These are phyloP conservation scores for Drosophila subpulchrella DNA, from an alignment of 1,140 invertebrate species.

Conservation along the genomic window DNA sequence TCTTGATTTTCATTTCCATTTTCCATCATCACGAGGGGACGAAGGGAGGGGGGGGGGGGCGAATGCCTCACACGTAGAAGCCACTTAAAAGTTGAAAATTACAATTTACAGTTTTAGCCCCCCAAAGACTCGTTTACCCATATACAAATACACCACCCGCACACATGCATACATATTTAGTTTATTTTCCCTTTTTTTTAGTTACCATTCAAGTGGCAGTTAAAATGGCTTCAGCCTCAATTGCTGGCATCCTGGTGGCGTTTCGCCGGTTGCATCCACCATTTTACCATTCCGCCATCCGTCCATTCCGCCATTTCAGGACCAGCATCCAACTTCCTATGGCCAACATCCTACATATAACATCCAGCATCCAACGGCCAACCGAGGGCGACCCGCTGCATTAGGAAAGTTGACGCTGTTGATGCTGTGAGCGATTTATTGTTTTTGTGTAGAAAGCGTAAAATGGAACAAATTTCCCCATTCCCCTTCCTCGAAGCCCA, in stretches of 20 bases:
- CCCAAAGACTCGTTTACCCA: conserved; percentile 23
- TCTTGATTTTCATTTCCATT: conserved; percentile 39
- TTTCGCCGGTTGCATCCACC: conserved; percentile 46
- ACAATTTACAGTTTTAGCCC: conserved; percentile 66
- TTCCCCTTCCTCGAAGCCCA: background rate
- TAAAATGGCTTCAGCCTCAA: conserved; percentile 80
- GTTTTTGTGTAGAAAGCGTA: conserved; percentile 80
- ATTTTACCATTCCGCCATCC: conserved; percentile 17
- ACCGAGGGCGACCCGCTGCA: conserved; percentile 55
- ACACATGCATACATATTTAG: conserved; percentile 28
- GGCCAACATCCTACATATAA: conserved; percentile 26
- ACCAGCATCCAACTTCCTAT: conserved; percentile 4
- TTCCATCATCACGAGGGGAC: conserved; percentile 12
- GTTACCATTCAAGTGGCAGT: conserved; percentile 75
- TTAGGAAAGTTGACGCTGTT: conserved; percentile 77
- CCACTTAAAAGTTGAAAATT: conserved; percentile 76
- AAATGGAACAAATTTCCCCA: conserved; percentile 76
- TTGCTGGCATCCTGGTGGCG: conserved; percentile 58
- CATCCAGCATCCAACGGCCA: conserved; percentile 30
- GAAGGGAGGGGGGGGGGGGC: background rate
- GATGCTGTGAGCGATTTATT: conserved; percentile 81
- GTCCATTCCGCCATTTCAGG: background rate
- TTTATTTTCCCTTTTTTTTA: conserved; percentile 40
- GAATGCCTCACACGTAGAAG: conserved; percentile 51
- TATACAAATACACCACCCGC: conserved; percentile 6